Evolutionary conservation across 1,140 invertebrate genomes (phyloP), one percentile per base, ranked within the genome.

Genomic region (Tribolium castaneum): DNA sequence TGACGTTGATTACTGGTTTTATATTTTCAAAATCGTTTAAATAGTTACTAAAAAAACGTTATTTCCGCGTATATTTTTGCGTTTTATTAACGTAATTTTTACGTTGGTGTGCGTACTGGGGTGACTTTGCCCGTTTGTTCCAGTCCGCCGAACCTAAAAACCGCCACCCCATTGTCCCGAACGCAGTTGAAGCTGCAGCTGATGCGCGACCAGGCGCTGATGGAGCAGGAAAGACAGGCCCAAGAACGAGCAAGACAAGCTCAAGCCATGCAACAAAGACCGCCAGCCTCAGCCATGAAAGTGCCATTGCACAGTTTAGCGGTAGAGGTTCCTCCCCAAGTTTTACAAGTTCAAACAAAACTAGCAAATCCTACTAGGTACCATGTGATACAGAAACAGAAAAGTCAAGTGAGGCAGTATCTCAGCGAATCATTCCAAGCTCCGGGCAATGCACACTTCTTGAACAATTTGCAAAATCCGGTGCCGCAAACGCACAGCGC

Each of bases 341-440:
- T 95, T 70, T 88, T 95, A 71, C 93, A 95, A 90, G 94, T 96
- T 71, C 90, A 93, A 85, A 97, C 95, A 14, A 90, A 93, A 77
- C 87, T 98, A 84, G 94, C 97, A 86, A 97, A 97, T 87, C 96
- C 96, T 54, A 97, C 96, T 13, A 90, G 92, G 80, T 98, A 97
- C 87, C 95, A 97, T 89, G 94, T 97, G 75, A 93, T 95, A 73
- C 94, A 97, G 87, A 97, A 94, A 82, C 94, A 96, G 85, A 94
- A 95, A 84, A 94, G 92, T 84, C 95, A 97, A 88, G 94, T 97
- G 39, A 91, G 93, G 6, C 93, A 96, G 85, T 97, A 94, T 87
- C 89, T 97, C 16, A 94, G 92, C 86, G 93, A 94, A 85, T 94
- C 93, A 14, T 92, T 93, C 82, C 91, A 91, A 81, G 89, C 90